Evolutionary conservation across 53 echinoderm and acorn worm genomes (phyloP).

Genomic region (Antedon mediterranea): DNA sequence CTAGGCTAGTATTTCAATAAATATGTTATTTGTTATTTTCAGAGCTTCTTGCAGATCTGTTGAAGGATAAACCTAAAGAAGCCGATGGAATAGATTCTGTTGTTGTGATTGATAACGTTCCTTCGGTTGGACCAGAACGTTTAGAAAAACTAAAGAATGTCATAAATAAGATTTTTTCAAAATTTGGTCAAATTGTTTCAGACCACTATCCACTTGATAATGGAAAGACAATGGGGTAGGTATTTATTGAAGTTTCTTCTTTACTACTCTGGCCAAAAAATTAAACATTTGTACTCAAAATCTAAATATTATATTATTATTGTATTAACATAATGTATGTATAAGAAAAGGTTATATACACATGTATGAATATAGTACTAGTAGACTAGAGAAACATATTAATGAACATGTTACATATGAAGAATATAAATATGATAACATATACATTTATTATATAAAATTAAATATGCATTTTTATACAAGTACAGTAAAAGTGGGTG

Average conservation of each 20-base stretch:
- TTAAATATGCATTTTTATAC: too few species aligned
- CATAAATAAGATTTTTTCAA: slow-evolving; percentile 75
- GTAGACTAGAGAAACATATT: too few species aligned
- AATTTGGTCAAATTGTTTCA: slow-evolving; percentile 84
- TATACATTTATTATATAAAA: too few species aligned
- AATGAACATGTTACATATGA: too few species aligned
- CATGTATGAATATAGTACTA: too few species aligned
- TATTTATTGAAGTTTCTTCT: not conserved
- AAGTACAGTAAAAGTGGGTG: too few species aligned
- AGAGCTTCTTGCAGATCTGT: slow-evolving; percentile 72
- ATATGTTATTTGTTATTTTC: not conserved
- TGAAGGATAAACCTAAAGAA: slow-evolving; percentile 66
- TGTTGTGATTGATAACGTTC: slow-evolving; percentile 83
- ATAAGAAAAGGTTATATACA: too few species aligned
- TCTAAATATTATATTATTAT: too few species aligned
- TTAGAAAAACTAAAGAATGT: slow-evolving; percentile 81
- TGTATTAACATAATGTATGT: too few species aligned
- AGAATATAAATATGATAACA: too few species aligned
- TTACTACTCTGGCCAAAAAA: not conserved
- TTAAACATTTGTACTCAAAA: not conserved
- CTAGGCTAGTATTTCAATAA: too few species aligned
- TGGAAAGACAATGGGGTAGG: slow-evolving; percentile 80
- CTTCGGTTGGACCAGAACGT: slow-evolving; percentile 53
- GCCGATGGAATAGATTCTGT: slow-evolving; percentile 93
- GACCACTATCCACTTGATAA: slow-evolving; percentile 87